A percentile compares a stretch with the other conserved stretches of the same genome.
Evolutionary conservation across 2,888 invertebrate genomes (phyloP).

Genomic region (Drosophila subsilvestris): DNA sequence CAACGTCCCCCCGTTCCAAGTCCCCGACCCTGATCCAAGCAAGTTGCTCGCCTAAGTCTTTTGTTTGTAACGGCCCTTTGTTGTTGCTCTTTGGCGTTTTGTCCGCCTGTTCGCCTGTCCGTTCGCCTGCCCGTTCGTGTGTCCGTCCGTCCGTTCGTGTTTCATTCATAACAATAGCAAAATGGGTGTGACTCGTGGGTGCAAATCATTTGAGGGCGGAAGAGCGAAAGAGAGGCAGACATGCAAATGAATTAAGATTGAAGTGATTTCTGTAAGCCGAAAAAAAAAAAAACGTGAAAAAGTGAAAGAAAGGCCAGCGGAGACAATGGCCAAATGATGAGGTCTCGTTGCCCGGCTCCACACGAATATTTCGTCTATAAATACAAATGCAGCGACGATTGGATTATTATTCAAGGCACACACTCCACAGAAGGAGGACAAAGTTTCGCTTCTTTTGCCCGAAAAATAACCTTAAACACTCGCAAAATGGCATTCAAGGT

Average conservation of each 20-base stretch:
- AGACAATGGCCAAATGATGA: slow-evolving; percentile 50
- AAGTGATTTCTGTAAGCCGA: slow-evolving; percentile 53
- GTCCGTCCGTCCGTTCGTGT: slow-evolving; percentile 19
- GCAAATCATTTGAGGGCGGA: slow-evolving; percentile 66
- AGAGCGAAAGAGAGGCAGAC: slow-evolving; percentile 43
- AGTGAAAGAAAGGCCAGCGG: slow-evolving; percentile 73
- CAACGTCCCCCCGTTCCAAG: slow-evolving; percentile 3
- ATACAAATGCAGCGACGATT: slow-evolving; percentile 68
- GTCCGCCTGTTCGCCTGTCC: slow-evolving; percentile 2
- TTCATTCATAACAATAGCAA: slow-evolving; percentile 68
- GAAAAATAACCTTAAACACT: slow-evolving; percentile 33
- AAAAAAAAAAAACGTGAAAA: slow-evolving; percentile 52
- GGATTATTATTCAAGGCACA: slow-evolving; percentile 81
- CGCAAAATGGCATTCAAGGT: slow-evolving; percentile 81
- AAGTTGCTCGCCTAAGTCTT: slow-evolving; percentile 76
- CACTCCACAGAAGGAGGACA: slow-evolving; percentile 74
- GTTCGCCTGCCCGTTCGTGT: slow-evolving; percentile 6
- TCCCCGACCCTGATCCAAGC: slow-evolving; percentile 13
- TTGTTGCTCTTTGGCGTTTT: slow-evolving; percentile 27
- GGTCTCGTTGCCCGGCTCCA: slow-evolving; percentile 30
- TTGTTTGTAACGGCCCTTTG: slow-evolving; percentile 54
- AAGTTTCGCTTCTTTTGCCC: slow-evolving; percentile 51
- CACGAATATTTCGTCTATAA: slow-evolving; percentile 69
- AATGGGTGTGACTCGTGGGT: slow-evolving; percentile 79
- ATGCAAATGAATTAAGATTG: slow-evolving; percentile 73